Conservation (phyloP, 2,888 invertebrate genomes). For the Dynastes tityus region DNA sequence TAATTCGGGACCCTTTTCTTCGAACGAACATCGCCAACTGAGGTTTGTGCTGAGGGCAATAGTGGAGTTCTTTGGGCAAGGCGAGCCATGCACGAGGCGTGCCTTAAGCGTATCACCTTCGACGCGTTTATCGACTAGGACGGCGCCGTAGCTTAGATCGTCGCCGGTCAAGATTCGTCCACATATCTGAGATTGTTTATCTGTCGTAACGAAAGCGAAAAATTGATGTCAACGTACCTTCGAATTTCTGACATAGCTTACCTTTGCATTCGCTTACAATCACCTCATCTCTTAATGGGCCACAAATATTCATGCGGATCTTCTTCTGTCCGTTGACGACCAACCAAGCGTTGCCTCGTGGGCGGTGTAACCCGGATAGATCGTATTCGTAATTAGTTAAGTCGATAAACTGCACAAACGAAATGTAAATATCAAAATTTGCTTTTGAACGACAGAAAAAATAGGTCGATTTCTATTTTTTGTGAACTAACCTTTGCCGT, state of each 20-base stretch:
- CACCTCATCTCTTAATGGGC: background rate
- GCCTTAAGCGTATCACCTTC: constrained; percentile 8
- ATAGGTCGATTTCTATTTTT: too few species aligned
- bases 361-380: constrained; percentile 17
- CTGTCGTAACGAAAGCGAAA: background rate
- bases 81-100: constrained; percentile 21
- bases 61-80: background rate
- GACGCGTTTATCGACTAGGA: background rate
- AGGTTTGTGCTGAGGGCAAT: constrained; percentile 11
- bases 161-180: background rate
- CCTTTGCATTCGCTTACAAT: background rate
- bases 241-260: background rate
- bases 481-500: too few species aligned
- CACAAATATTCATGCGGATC: constrained; percentile 35
- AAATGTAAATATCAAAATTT: too few species aligned
- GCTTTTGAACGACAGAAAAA: too few species aligned
- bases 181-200: constrained; percentile 25
- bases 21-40: constrained; percentile 31
- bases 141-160: constrained; percentile 27
- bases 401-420: constrained; percentile 12
- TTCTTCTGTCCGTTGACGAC: constrained; percentile 6
- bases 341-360: background rate
- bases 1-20: constrained; percentile 29
- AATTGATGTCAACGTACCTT: background rate
- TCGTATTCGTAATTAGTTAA: constrained; percentile 25